Base-by-base conservation (phyloP, 2,797 vertebrate genomes). In the Chelon auratus region DNA sequence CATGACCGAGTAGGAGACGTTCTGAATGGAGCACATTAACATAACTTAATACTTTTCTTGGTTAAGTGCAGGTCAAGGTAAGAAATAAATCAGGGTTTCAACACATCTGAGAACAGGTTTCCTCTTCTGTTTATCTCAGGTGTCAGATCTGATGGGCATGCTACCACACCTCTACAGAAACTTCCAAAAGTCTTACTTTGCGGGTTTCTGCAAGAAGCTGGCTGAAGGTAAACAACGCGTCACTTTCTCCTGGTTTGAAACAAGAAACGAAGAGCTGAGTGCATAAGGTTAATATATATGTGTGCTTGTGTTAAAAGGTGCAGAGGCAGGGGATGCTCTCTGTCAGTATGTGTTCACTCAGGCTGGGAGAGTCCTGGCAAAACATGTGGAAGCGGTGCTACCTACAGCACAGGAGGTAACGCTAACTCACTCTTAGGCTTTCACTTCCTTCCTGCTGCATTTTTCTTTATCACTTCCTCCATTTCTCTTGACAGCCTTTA, bases 181-280 rank as follows among this genome's bases (percentile, higher is more conserved):
- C 89, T 98, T 99, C 62, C 93, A 97, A 88, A 98, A 98, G 86
- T 92, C 94, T 63, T 93, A 93, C 74, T 97, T 98, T 40, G 97
- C 97, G 1, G 97, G 96, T 3, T 96, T 99, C 75, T 98, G 97
- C 88, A 93, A 74, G 84, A 96, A 93, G 72, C 33, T 97, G 67
- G 92, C 95, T 68, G 94, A 96, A 95, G 96, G 97, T 97, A 86
- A 15, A 68, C 2, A 2, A 1, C 2, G 6, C 13, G 0, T 58
- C 47, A 13, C 20, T 22, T 51, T 17, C 15, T 7, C 22, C 52
- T 64, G 30, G 20, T 30, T 33, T 7, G 5, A 14, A n/a, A n/a
- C 6, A 9, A 6, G 9, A 18, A 18, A 47, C n/a, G 5, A 43
- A 43, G 3, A 47, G 45, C 2, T 18, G 1, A 47, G n/a, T 18